Conservation (phyloP, 2,113 vertebrate genomes). For the Mustelus asterias region DNA sequence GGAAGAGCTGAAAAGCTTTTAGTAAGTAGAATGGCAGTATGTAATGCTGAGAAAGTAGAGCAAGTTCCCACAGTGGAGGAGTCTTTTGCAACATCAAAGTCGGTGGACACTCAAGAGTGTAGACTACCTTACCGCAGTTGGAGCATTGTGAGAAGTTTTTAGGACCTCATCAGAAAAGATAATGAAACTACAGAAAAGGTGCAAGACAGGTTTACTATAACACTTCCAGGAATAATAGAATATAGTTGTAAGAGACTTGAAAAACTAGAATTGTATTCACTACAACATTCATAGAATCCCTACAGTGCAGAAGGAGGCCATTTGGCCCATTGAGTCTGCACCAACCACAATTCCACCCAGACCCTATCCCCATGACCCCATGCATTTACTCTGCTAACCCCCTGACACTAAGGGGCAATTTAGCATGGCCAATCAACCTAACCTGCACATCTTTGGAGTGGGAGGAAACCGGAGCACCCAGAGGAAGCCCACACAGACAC, state of each 20-base stretch:
- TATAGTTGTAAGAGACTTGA: not conserved
- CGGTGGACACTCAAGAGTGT: not conserved
- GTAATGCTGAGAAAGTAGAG: not conserved
- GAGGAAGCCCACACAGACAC: too few species aligned
- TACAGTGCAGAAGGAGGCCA: too few species aligned
- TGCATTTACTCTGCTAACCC: too few species aligned
- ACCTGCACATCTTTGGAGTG: too few species aligned
- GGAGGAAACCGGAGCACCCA: too few species aligned
- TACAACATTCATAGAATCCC: not conserved
- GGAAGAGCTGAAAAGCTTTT: not conserved
- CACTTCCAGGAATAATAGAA: not conserved
- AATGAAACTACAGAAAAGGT: not conserved
- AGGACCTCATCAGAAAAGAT: not conserved
- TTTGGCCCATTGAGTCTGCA: too few species aligned
- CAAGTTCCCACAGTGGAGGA: not conserved
- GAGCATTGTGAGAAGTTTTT: not conserved
- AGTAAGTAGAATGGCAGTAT: not conserved
- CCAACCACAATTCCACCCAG: too few species aligned
- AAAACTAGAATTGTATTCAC: not conserved
- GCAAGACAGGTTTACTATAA: not conserved
- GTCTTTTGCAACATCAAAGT: not conserved
- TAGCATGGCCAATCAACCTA: too few species aligned
- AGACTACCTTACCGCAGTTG: not conserved
- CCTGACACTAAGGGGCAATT: too few species aligned
- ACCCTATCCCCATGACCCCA: too few species aligned